phyloP scores from a whole-genome alignment of 2,797 vertebrate genomes.

The Hyperoplus immaculatus region DNA sequence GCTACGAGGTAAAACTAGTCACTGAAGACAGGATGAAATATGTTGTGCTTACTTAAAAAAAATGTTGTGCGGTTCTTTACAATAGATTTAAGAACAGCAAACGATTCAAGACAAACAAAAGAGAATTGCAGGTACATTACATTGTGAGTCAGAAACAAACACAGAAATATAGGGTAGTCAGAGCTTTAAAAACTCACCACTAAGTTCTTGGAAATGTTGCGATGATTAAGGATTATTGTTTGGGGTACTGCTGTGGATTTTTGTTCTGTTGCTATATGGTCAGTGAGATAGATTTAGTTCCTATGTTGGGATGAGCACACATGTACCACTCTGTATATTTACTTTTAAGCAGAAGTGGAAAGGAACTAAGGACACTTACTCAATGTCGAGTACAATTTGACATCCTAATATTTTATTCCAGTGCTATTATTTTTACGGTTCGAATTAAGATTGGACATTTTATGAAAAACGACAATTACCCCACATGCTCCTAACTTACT shows the following conservation, averaged over 20 bases:
- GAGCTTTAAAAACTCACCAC: constrained; percentile 45
- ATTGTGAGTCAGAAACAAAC: constrained; percentile 44
- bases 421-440: too few species aligned
- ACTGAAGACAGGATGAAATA: constrained; percentile 3
- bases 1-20: constrained; percentile 2
- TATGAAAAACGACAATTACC: background rate
- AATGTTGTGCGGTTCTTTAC: background rate
- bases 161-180: constrained; percentile 32
- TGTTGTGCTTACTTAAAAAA: background rate
- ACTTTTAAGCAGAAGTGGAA: background rate
- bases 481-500: too few species aligned
- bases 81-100: constrained; percentile 31
- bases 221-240: constrained; percentile 26
- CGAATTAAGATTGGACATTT: too few species aligned
- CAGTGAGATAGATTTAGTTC: constrained; percentile 30
- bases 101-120: background rate
- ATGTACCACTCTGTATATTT: constrained; percentile 3
- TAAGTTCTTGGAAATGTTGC: constrained; percentile 34
- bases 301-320: constrained; percentile 49
- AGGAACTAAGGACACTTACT: background rate
- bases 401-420: background rate
- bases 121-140: background rate
- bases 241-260: constrained; percentile 53
- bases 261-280: constrained; percentile 30
- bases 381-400: background rate